Base-by-base conservation (phyloP, 2,113 vertebrate genomes). In the Steatornis caripensis region DNA sequence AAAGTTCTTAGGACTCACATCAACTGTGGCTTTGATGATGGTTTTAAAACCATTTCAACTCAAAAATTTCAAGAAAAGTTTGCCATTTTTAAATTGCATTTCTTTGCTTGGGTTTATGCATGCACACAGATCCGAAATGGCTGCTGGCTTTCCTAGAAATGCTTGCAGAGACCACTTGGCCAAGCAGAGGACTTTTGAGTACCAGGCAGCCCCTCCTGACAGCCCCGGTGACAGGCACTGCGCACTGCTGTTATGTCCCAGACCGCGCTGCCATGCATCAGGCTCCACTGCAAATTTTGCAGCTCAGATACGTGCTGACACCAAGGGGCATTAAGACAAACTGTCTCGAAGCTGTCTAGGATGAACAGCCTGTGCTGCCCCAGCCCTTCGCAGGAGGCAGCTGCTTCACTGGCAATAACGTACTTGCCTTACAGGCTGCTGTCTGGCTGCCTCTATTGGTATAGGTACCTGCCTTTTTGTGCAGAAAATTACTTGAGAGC, bases 101-200 rank as follows among this genome's bases (percentile, higher is more conserved):
- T 45, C 15, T 36, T 15, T n/a, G 11, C 45, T 64, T 0, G 0
- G 16, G 41, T 80, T 58, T 30, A n/a, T 0, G 18, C 9, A 2
- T 1, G 4, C 11, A 11, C 24, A 16, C n/a, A 46, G 30, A 29
- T 34, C 66, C n/a, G 37, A 71, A 62, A 46, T 24, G 58, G 30
- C 39, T 76, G 24, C 46, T 43, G 26, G 39, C 29, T 54, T 26
- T n/a, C 68, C 46, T 55, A 34, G 70, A 64, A 49, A 46, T 20
- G 41, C 18, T 72, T 57, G 15, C 36, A 55, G 51, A 39, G 66
- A 60, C 41, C 36, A 18, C 41, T 27, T 2, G 6, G 57, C 22
- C 9, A 17, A 71, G 62, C 14, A 66, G n/a, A 36, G 60, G 32
- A 23, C 19, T 70, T 45, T 27, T 46, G 60, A 79, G 54, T 46